A percentile compares a stretch with the other conserved stretches of the same genome.
Conservation (phyloP, 2,888 invertebrate species). For the Leptopterna dolabrata region DNA sequence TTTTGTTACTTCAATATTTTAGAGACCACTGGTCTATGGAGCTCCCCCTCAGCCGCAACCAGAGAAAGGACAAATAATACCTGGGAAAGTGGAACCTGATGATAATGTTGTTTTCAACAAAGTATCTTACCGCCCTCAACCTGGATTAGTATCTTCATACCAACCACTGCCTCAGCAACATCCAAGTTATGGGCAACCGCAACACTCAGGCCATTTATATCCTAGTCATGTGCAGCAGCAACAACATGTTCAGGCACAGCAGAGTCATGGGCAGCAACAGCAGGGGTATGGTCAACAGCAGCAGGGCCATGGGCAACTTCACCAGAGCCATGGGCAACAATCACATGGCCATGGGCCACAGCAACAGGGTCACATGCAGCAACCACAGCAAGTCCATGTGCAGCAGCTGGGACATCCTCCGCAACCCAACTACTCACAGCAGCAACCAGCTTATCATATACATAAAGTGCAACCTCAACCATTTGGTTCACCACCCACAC, state of each 20-base stretch:
- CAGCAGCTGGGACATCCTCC: conserved; percentile 60
- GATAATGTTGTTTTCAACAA: conserved; percentile 2
- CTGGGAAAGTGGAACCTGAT: not conserved
- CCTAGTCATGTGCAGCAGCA: not conserved
- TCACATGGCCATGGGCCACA: not conserved
- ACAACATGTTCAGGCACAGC: not conserved
- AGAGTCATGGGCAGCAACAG: not conserved
- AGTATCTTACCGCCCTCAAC: conserved; percentile 27
- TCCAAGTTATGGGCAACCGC: not conserved
- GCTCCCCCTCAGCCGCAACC: not conserved
- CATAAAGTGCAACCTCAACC: conserved; percentile 20
- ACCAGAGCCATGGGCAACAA: not conserved
- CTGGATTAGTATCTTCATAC: not conserved
- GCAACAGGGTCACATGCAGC: not conserved
- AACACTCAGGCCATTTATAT: not conserved
- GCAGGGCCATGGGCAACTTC: not conserved
- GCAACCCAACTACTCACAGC: conserved; percentile 61
- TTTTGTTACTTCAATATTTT: not conserved
- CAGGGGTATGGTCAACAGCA: not conserved
- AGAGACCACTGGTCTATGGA: conserved; percentile 19
- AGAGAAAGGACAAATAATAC: not conserved
- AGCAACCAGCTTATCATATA: conserved; percentile 41
- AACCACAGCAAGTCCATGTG: conserved; percentile 45
- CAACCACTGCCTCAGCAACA: conserved; percentile 13
- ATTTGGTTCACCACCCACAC: not conserved